Evolutionary conservation across 2,888 invertebrate genomes (phyloP).

Genomic region (Desoria tigrina): DNA sequence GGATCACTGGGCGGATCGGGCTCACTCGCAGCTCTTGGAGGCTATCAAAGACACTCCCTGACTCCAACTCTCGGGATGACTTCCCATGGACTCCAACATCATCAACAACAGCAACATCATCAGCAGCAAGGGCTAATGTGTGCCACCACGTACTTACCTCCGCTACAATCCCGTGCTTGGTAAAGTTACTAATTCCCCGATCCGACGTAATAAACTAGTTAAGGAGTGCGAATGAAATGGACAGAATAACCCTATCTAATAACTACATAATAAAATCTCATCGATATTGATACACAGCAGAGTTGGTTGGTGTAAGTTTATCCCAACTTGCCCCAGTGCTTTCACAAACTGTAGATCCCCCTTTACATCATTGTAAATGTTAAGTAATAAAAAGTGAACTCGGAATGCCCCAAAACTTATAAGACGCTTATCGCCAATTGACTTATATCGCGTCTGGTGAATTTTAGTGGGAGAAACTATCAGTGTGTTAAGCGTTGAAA

Average conservation of each 20-base stretch:
- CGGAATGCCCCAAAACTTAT: too few species aligned
- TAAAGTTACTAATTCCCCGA: slow-evolving; percentile 29
- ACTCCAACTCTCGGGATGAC: slow-evolving; percentile 52
- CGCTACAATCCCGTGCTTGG: slow-evolving; percentile 53
- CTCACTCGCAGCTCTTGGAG: slow-evolving; percentile 62
- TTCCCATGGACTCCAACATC: slow-evolving; percentile 51
- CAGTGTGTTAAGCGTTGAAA: too few species aligned
- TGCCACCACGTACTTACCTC: slow-evolving; percentile 52
- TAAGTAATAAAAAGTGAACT: too few species aligned
- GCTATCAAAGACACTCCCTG: slow-evolving; percentile 56
- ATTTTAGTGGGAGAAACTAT: too few species aligned
- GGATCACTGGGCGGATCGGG: slow-evolving; percentile 53
- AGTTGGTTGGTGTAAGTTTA: not conserved
- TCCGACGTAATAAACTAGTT: not conserved
- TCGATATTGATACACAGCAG: too few species aligned
- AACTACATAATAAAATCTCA: too few species aligned
- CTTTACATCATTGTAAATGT: too few species aligned
- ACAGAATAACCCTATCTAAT: too few species aligned
- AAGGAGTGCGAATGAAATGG: too few species aligned
- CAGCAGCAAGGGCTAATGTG: slow-evolving; percentile 54
- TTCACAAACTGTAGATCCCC: not conserved
- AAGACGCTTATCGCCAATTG: too few species aligned
- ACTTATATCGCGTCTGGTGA: too few species aligned
- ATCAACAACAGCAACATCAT: slow-evolving; percentile 54
- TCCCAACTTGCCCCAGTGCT: slow-evolving; percentile 9